Evolutionary conservation across 2,113 vertebrate species (phyloP).

Genomic region (Axis porcinus): DNA sequence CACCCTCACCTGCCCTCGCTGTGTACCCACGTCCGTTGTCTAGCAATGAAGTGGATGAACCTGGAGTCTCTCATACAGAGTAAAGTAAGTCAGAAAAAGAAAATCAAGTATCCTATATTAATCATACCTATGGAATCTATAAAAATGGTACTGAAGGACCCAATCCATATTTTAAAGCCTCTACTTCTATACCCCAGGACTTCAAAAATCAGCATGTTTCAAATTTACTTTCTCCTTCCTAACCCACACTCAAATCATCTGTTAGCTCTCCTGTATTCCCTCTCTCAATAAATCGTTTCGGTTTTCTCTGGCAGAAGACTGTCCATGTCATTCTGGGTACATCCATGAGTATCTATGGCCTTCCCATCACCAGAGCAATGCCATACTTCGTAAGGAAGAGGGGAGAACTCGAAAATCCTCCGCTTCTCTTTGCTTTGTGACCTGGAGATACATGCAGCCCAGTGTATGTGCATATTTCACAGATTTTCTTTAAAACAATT

Average conservation of each 20-base stretch:
- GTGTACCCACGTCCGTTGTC: neutral
- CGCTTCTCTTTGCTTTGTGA: neutral
- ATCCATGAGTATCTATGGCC: neutral
- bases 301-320: neutral
- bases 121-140: neutral
- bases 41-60: neutral
- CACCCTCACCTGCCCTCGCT: neutral
- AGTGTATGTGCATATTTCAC: neutral
- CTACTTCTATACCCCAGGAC: neutral
- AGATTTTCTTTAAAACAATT: neutral
- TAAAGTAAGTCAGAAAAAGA: neutral
- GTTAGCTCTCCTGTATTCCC: neutral
- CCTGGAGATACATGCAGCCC: neutral
- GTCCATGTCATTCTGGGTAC: neutral
- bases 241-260: neutral
- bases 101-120: neutral
- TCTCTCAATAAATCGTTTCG: neutral
- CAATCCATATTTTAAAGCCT: neutral
- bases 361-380: neutral
- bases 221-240: neutral
- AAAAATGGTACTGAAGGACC: neutral
- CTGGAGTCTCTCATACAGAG: neutral
- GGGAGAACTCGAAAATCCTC: neutral
- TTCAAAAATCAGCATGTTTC: neutral
- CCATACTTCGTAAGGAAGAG: neutral